Conservation (phyloP, 2,797 vertebrate species). For the Anguilla pacifica region DNA sequence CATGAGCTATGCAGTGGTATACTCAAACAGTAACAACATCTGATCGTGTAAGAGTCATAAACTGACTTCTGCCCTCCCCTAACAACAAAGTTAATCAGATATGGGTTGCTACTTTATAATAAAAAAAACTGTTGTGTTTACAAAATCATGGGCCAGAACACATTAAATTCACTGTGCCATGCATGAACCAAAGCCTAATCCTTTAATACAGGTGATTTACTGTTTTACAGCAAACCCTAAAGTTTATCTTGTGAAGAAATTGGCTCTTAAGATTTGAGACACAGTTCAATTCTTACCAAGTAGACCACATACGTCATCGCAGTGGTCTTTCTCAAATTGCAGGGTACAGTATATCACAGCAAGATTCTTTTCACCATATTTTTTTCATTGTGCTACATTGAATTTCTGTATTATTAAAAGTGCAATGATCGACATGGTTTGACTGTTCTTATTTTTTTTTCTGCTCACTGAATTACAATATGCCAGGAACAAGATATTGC, state of each 20-base stretch:
- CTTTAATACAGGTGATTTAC: conserved; percentile 29
- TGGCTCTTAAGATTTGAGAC: conserved; percentile 39
- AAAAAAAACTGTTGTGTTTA: conserved; percentile 28
- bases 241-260: conserved; percentile 30
- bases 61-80: not conserved
- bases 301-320: conserved; percentile 44
- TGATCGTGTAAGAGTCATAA: conserved; percentile 6
- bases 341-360: conserved; percentile 27
- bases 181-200: conserved; percentile 27
- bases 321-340: conserved; percentile 35
- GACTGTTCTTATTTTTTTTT: conserved; percentile 3
- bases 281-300: conserved; percentile 47
- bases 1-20: not conserved
- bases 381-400: not conserved
- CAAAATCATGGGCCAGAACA: conserved; percentile 30
- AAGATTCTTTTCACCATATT: conserved; percentile 19
- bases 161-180: conserved; percentile 17
- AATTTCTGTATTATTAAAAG: conserved; percentile 33
- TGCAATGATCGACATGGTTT: conserved; percentile 4
- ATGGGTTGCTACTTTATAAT: conserved; percentile 29
- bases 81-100: conserved; percentile 8
- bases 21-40: not conserved
- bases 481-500: conserved; percentile 8
- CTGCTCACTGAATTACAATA: conserved; percentile 5
- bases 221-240: not conserved